Evolutionary conservation across 2,797 vertebrate species (phyloP).

Genomic region (Pygocentrus nattereri): DNA sequence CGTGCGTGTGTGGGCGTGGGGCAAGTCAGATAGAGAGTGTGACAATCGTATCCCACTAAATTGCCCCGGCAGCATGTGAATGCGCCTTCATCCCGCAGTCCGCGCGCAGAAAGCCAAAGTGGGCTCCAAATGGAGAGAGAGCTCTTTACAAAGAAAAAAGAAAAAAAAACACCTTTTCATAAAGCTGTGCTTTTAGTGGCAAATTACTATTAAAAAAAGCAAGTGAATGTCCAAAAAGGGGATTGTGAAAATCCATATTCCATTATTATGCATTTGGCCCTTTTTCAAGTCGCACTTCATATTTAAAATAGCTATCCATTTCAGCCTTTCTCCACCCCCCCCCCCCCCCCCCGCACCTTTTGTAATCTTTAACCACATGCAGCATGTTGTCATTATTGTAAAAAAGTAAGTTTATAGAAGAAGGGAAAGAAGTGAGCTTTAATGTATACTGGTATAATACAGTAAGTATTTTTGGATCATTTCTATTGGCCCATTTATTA

Average conservation of each 20-base stretch:
- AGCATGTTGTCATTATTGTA: background rate
- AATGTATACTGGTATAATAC: too few species aligned
- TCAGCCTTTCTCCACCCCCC: background rate
- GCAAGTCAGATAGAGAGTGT: constrained; percentile 12
- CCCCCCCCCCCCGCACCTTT: background rate
- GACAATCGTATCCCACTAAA: constrained; percentile 20
- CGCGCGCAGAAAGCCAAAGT: constrained; percentile 26
- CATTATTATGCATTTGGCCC: constrained; percentile 20
- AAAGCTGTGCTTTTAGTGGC: constrained; percentile 26
- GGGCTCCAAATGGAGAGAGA: constrained; percentile 10
- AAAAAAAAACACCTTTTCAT: constrained; percentile 14
- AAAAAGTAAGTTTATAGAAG: background rate
- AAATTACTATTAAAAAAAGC: constrained; percentile 24
- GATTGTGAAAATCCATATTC: constrained; percentile 31
- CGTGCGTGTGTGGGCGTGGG: background rate
- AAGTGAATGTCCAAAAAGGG: constrained; percentile 21
- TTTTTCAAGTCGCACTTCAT: constrained; percentile 11
- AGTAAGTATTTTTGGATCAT: too few species aligned
- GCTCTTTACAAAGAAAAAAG: background rate
- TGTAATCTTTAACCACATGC: constrained; percentile 6
- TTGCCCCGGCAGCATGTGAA: constrained; percentile 2
- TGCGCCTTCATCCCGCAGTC: constrained; percentile 21
- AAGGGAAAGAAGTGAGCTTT: too few species aligned
- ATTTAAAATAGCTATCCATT: constrained; percentile 27
- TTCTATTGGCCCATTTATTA: too few species aligned